phyloP scores from a whole-genome alignment of 2,113 vertebrate species.

The Dasyornis broadbenti region DNA sequence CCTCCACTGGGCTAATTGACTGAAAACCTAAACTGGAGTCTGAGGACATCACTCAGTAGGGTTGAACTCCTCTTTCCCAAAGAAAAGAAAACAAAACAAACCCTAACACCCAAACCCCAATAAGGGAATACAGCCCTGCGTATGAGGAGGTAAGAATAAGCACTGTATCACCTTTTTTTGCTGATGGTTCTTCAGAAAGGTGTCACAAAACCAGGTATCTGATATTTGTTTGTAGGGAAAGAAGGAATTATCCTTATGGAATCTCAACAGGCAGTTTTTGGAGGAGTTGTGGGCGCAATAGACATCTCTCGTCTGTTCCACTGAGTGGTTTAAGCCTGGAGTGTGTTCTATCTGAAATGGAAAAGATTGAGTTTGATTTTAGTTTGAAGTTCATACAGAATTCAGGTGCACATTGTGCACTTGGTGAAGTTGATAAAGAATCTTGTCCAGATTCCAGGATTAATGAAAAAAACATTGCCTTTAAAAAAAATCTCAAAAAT shows the following conservation, averaged over 20 bases:
- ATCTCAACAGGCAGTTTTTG: neutral
- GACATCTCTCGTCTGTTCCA: neutral
- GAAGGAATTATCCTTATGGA: neutral
- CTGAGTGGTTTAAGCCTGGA: neutral
- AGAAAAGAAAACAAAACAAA: neutral
- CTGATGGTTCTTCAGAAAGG: neutral
- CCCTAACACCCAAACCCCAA: accelerated
- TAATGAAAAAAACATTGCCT: neutral
- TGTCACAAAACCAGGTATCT: neutral
- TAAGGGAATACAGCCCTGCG: neutral
- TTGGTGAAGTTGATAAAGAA: neutral
- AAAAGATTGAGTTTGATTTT: neutral
- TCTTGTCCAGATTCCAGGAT: neutral
- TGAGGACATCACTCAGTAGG: neutral
- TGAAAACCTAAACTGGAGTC: neutral
- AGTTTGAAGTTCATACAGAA: neutral
- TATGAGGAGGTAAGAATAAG: neutral
- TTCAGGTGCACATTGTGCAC: neutral
- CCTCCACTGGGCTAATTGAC: neutral
- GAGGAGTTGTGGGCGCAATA: neutral
- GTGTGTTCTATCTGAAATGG: neutral
- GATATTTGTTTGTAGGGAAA: accelerated
- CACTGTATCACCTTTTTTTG: accelerated
- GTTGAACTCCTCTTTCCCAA: neutral
- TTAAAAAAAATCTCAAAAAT: neutral